Evolutionary conservation across 2,888 invertebrate genomes (phyloP), one percentile per base, ranked within the genome.

Genomic region (Eudasyphora cyanicolor): DNA sequence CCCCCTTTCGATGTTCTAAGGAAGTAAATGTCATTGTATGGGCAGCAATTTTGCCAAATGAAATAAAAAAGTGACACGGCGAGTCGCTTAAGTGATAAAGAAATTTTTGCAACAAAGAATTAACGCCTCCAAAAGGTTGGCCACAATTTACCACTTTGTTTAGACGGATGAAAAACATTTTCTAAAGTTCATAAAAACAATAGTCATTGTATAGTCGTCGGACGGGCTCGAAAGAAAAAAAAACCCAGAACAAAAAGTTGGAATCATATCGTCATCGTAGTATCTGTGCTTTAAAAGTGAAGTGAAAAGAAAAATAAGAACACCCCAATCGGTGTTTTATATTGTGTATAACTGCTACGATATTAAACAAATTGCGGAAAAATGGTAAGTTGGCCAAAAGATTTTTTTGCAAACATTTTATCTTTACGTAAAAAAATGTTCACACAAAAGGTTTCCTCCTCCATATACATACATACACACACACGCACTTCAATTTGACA

Each of bases 381-480:
- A 67, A 67, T 67, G 67, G 67, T 67, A 67, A 67, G 67, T 67
- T 57, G 2, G 6, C 14, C 10, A 21, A 45, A 14, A 19, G 21
- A 62, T 21, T 64, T n/a, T n/a, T n/a, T 32, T 64, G 64, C 64
- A 5, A 35, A n/a, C n/a, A 64, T 17, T 57, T 57, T 57, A n/a
- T 67, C 24, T 67, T 67, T 67, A 67, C 67, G 67, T 67, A 64
- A 64, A 64, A 60, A 60, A 3, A 12, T 45, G 45, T 60, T 24
- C 60, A 57, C 57, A 57, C 57, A 57, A 24, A 29, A 54, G 14
- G 62, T 7, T 35, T 62, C 62, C 38, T 54, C 54, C 54, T 54
- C 54, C 54, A 19, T 54, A 24, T 38, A 38, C 38, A 38, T n/a
- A 45, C 45, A 45, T n/a, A 45, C 45, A 45, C 45, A 45, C 5